These are phyloP conservation scores for Cetonia aurata DNA, from an alignment of 2,888 invertebrate genomes.

Conservation along the genomic window DNA sequence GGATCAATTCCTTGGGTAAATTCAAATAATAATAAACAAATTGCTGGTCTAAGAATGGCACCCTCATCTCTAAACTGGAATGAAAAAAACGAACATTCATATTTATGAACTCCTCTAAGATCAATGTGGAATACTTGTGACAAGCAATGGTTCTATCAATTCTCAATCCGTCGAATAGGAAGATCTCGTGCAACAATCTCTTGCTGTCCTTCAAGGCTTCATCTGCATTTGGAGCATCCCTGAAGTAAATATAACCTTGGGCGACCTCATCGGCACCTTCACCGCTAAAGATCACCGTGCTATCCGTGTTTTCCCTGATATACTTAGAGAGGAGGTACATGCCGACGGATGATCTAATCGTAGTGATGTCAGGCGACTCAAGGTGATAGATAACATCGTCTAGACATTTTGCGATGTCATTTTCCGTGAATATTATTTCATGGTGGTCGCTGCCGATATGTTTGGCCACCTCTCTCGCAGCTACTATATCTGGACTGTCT, in stretches of 20 bases:
- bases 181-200: conserved; percentile 80
- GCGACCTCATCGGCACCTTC: conserved; percentile 96
- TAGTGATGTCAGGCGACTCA: conserved; percentile 92
- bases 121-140: conserved; percentile 58
- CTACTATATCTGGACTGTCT: conserved; percentile 88
- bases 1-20: conserved; percentile 76
- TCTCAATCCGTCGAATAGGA: conserved; percentile 84
- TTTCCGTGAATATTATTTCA: conserved; percentile 87
- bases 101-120: no score
- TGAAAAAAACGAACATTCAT: no score
- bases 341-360: conserved; percentile 83
- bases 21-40: conserved; percentile 87
- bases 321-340: conserved; percentile 88
- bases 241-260: conserved; percentile 95
- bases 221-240: conserved; percentile 82
- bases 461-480: conserved; percentile 87
- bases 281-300: conserved; percentile 91
- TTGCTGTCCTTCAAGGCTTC: conserved; percentile 84
- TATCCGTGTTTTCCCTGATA: conserved; percentile 82
- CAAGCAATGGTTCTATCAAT: conserved; percentile 82
- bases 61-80: conserved; percentile 83
- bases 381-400: conserved; percentile 89
- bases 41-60: conserved; percentile 90
- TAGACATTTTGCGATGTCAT: conserved; percentile 80
- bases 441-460: conserved; percentile 91